Conservation (phyloP, 2,797 vertebrate species). For the Corythornis leucogaster region DNA sequence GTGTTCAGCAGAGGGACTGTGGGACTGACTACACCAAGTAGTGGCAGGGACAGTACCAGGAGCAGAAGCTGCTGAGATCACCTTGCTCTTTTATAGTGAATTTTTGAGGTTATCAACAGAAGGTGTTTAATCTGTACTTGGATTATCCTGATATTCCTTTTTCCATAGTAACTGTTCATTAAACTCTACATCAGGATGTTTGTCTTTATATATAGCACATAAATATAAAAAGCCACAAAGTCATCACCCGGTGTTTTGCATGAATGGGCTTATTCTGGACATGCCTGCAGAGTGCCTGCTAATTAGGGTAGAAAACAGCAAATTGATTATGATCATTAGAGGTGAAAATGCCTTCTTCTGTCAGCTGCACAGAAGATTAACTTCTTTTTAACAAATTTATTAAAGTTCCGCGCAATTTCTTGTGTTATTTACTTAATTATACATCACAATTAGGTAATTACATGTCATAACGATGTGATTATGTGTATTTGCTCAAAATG, state of each 20-base stretch:
- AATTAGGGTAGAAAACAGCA: constrained; percentile 21
- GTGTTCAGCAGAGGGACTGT: not conserved
- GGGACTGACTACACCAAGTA: not conserved
- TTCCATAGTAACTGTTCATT: not conserved
- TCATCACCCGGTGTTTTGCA: not conserved
- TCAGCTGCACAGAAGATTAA: constrained; percentile 33
- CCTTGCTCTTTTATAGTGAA: not conserved
- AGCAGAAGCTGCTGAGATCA: not conserved
- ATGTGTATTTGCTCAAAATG: constrained; percentile 65
- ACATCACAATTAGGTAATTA: constrained; percentile 69
- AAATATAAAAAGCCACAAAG: not conserved
- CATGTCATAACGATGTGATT: constrained; percentile 70
- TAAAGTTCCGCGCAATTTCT: constrained; percentile 63
- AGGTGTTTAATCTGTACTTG: fast-evolving
- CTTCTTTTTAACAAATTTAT: constrained; percentile 34
- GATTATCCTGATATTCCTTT: not conserved
- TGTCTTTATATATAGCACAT: not conserved
- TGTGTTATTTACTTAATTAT: constrained; percentile 71
- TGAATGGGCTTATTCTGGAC: not conserved
- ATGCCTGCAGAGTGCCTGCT: not conserved
- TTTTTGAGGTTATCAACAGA: not conserved
- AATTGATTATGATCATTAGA: constrained; percentile 39
- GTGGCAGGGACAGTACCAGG: not conserved
- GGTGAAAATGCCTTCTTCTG: constrained; percentile 13
- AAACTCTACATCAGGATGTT: not conserved